Conservation (phyloP, 2,888 invertebrate genomes). For the Sarcophaga caerulescens region DNA sequence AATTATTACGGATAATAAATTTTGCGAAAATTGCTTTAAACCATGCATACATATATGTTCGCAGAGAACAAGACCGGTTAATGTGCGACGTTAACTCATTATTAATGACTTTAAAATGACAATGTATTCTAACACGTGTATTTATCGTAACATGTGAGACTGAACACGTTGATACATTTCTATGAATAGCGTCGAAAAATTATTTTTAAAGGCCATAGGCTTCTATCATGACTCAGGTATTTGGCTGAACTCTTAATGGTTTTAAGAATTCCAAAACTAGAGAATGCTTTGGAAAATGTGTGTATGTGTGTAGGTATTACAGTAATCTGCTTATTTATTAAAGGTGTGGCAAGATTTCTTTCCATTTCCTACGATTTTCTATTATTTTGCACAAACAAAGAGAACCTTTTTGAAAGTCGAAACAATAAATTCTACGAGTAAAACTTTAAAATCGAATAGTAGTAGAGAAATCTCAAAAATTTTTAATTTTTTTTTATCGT, state of each 20-base stretch:
- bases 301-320: neutral
- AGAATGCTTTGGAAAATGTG: neutral
- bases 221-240: slow-evolving; percentile 14
- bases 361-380: neutral
- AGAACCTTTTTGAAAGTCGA: slow-evolving; percentile 1
- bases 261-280: slow-evolving; percentile 1
- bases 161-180: too few relatives aligned
- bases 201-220: slow-evolving; percentile 15
- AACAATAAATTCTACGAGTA: too few relatives aligned
- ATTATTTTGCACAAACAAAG: slow-evolving; percentile 16
- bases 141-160: too few relatives aligned
- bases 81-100: too few relatives aligned
- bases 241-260: slow-evolving; percentile 1
- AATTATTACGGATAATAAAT: too few relatives aligned
- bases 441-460: neutral
- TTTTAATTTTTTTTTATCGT: neutral
- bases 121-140: too few relatives aligned
- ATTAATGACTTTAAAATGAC: too few relatives aligned
- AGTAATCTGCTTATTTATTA: neutral
- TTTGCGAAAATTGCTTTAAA: too few relatives aligned
- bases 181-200: slow-evolving; percentile 1
- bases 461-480: slow-evolving; percentile 27
- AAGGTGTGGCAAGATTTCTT: slow-evolving; percentile 48
- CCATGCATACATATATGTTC: too few relatives aligned
- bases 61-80: too few relatives aligned